Base-by-base conservation (phyloP, 1,140 invertebrate species). In the Drosophila oshimai region DNA sequence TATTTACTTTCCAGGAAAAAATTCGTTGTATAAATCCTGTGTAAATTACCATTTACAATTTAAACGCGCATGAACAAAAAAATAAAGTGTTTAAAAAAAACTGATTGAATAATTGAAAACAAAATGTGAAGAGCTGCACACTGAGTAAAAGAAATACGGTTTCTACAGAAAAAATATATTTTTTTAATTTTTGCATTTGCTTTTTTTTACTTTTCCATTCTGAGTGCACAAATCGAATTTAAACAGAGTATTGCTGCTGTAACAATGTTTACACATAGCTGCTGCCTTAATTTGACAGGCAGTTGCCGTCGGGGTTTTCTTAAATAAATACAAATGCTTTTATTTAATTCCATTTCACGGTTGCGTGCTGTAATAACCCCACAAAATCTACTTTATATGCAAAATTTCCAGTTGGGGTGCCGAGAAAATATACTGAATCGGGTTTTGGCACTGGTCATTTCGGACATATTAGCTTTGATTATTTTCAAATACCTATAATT, bases 31-130 rank as follows among this genome's bases (percentile, higher is more conserved):
- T 28, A 64, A 54, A 36, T 31, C 46, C 33, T 49, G 58, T 68
- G 68, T 54, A 58, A 73, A 69, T 36, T 78, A 62, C 74, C 69
- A 78, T 77, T 78, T 72, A 44, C 67, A 72, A n/a, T n/a, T n/a
- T n/a, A n/a, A n/a, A n/a, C n/a, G n/a, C n/a, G n/a, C n/a, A 65
- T 33, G 55, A 53, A 62, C 36, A 50, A 28, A 24, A 33, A n/a
- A n/a, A 55, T 34, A 17, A 46, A 73, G 22, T 26, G 22, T 62
- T 73, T 31, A 45, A 22, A 28, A n/a, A 24, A 61, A 72, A 61
- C 10, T 26, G 17, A 44, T n/a, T n/a, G n/a, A 53, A 39, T 49
- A 34, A 49, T 42, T 67, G 6, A 10, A 73, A 77, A 57, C 45
- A 67, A 41, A 26, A 69, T 15, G 3, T 28, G 0, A 29, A 46